Evolutionary conservation across 2,797 vertebrate genomes (phyloP), one percentile per base, ranked within the genome.

Genomic region (Galago senegalensis): DNA sequence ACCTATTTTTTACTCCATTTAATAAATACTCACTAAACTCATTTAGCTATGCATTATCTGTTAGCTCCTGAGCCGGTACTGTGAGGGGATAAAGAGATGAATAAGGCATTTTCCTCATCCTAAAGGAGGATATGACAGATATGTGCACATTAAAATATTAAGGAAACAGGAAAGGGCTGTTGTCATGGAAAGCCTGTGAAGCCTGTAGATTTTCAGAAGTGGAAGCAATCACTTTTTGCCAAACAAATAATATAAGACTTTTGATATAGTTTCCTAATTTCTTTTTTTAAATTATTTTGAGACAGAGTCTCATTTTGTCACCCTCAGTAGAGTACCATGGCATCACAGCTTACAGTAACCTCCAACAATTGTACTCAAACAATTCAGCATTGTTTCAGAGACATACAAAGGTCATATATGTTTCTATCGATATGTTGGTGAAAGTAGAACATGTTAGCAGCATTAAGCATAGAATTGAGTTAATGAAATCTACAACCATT

Each of bases 121-220:
- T 13, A 12, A 46, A 63, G 37, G 20, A 13, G 2, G 5, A 2
- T 21, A n/a, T 18, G 12, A 56, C 46, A 61, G 21, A 10, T 0
- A 2, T 0, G 1, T 0, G 25, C 46, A 53, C 25, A 20, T 37
- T 7, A 46, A 40, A n/a, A 84, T 5, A 27, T 13, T 25, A n/a
- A 31, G 23, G 67, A 16, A 21, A 58, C 10, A 27, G 1, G 37
- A 27, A 49, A 5, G 20, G 2, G 14, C 4, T 3, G 27, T 25
- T 3, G 27, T 25, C 27, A 3, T 0, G 10, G 58, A 20, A 46
- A 4, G 25, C 49, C 49, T 4, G 1, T 1, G 29, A 27, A 40
- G 29, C 6, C 49, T 17, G 10, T 2, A 12, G 49, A 17, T 14
- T 29, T 63, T 34, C 14, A 40, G 34, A 65, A 20, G n/a, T 27